phyloP scores from a whole-genome alignment of 2,888 invertebrate species.

The Tinea trinotella region DNA sequence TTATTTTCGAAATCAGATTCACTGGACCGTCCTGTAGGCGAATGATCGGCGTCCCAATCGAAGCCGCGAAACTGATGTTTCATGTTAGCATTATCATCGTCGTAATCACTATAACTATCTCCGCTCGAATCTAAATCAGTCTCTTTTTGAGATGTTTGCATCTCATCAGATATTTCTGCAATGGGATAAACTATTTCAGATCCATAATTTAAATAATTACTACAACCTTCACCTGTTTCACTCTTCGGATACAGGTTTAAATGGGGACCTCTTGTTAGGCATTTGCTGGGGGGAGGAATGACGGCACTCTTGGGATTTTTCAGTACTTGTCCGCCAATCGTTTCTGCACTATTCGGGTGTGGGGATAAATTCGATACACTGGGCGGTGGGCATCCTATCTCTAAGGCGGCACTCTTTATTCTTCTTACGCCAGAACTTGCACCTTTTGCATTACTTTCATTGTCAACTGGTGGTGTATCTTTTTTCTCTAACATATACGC shows the following conservation, averaged over 20 bases:
- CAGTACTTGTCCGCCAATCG: conserved; percentile 78
- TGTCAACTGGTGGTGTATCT: conserved; percentile 59
- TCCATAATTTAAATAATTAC: conserved; percentile 77
- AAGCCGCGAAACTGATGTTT: conserved; percentile 56
- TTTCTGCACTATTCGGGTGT: conserved; percentile 86
- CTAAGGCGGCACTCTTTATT: conserved; percentile 80
- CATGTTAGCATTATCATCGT: conserved; percentile 62
- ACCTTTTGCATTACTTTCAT: conserved; percentile 58
- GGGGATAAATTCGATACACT: conserved; percentile 81
- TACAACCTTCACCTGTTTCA: conserved; percentile 79
- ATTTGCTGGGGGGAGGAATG: conserved; percentile 79
- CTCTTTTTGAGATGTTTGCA: conserved; percentile 77
- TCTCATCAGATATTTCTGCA: conserved; percentile 87
- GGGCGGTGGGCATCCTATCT: conserved; percentile 79
- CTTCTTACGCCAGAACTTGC: conserved; percentile 76
- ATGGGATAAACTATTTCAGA: conserved; percentile 88
- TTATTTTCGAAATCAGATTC: conserved; percentile 80
- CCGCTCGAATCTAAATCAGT: conserved; percentile 74
- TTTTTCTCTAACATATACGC: conserved; percentile 68
- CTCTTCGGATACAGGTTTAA: conserved; percentile 77
- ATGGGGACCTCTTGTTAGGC: conserved; percentile 79
- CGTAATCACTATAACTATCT: conserved; percentile 75
- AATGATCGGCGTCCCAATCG: conserved; percentile 65
- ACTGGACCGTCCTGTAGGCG: conserved; percentile 60
- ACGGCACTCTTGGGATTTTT: conserved; percentile 76